These are phyloP conservation scores for Lutjanus argentimaculatus DNA, from an alignment of 2,797 vertebrate species.

Conservation along the genomic window DNA sequence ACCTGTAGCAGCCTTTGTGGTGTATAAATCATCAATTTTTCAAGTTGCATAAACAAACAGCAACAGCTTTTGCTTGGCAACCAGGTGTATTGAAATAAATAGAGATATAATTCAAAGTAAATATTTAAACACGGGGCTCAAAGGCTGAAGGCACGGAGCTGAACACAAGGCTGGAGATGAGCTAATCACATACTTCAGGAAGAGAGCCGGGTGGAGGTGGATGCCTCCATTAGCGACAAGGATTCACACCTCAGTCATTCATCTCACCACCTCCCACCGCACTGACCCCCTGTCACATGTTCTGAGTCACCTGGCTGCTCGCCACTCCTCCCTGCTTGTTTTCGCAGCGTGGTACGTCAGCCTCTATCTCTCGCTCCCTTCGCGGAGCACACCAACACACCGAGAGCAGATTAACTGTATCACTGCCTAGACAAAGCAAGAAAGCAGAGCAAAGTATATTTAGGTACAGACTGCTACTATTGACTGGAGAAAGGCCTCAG, in stretches of 20 bases:
- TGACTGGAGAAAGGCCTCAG: slow-evolving; percentile 76
- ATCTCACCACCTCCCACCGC: slow-evolving; percentile 78
- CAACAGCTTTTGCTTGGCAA: background rate
- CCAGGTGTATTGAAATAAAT: background rate
- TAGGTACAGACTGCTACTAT: slow-evolving; percentile 81
- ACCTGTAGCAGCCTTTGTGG: background rate
- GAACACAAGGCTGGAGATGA: slow-evolving; percentile 39
- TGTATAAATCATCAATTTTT: background rate
- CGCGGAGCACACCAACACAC: slow-evolving; percentile 21
- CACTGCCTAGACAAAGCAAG: slow-evolving; percentile 59
- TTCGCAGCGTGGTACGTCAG: slow-evolving; percentile 35
- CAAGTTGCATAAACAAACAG: background rate
- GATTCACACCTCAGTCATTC: slow-evolving; percentile 83
- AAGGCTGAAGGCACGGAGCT: slow-evolving; percentile 18
- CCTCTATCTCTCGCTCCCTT: slow-evolving; percentile 45
- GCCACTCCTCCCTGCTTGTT: slow-evolving; percentile 52
- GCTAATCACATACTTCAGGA: slow-evolving; percentile 61
- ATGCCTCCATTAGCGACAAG: slow-evolving; percentile 76
- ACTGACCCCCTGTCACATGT: slow-evolving; percentile 80
- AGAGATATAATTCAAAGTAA: background rate
- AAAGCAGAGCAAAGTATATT: slow-evolving; percentile 74
- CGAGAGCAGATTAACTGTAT: slow-evolving; percentile 66
- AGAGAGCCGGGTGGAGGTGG: slow-evolving; percentile 65
- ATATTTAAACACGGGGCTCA: slow-evolving; percentile 25
- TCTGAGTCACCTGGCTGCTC: slow-evolving; percentile 75